These are phyloP conservation scores for Tamandua tetradactyla DNA, from an alignment of 2,797 vertebrate species.

Conservation along the genomic window DNA sequence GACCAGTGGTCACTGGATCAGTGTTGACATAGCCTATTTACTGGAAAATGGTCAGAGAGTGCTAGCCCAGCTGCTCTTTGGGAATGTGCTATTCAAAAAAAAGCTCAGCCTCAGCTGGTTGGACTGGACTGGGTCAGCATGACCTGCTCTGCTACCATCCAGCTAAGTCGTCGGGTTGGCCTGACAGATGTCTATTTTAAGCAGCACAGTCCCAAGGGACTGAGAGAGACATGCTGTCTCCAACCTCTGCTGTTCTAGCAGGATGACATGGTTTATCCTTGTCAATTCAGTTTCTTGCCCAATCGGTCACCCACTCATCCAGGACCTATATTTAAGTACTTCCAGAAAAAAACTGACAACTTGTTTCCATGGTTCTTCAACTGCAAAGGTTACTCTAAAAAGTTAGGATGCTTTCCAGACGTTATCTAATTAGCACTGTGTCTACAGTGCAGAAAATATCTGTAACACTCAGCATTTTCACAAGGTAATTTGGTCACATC, in stretches of 20 bases:
- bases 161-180: not conserved
- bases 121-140: not conserved
- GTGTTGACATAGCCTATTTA: conserved; percentile 42
- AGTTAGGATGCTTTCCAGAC: conserved; percentile 42
- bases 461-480: conserved; percentile 43
- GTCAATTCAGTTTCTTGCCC: not conserved
- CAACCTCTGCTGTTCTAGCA: not conserved
- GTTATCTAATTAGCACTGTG: conserved; percentile 45
- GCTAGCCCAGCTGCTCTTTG: not conserved
- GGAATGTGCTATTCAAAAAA: conserved; percentile 52
- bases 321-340: conserved; percentile 56
- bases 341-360: not conserved
- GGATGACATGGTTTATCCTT: not conserved
- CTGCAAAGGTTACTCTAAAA: not conserved
- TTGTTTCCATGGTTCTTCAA: conserved; percentile 14
- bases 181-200: not conserved
- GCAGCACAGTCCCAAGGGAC: not conserved
- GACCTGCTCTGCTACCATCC: not conserved
- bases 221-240: not conserved
- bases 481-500: conserved; percentile 55
- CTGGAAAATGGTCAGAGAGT: conserved; percentile 39
- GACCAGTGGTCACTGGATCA: conserved; percentile 6
- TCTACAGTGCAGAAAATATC: conserved; percentile 48
- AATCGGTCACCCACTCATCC: not conserved
- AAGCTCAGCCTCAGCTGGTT: not conserved